A percentile compares a stretch with the other conserved stretches of the same genome.
These are phyloP conservation scores for Urosaurus nigricauda DNA, from an alignment of 2,797 vertebrate species.

Conservation along the genomic window DNA sequence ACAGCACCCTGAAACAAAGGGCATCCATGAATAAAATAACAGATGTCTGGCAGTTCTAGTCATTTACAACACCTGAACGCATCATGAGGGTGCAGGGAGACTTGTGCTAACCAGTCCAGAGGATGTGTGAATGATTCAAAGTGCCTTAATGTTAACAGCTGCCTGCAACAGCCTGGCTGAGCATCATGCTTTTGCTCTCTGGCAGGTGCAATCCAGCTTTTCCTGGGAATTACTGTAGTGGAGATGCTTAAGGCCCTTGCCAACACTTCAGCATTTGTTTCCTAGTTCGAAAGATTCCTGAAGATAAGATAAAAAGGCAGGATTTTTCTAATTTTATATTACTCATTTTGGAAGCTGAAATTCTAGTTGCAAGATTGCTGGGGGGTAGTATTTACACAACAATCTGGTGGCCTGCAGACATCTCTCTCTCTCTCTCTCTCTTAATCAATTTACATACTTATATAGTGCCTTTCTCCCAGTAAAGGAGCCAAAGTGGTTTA, in stretches of 20 bases:
- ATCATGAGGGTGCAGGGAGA: background rate
- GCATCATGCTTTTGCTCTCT: background rate
- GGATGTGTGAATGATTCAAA: background rate
- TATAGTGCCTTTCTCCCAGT: too few relatives aligned
- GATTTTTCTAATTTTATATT: background rate
- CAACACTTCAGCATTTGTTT: background rate
- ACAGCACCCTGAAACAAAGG: background rate
- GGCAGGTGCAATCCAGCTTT: background rate
- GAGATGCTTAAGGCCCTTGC: background rate
- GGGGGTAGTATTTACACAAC: background rate
- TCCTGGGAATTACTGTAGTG: background rate
- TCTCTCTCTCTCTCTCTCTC: too few relatives aligned
- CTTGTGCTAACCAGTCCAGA: background rate
- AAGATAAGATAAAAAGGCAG: background rate
- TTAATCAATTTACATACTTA: too few relatives aligned
- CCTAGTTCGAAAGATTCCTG: background rate
- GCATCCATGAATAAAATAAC: background rate
- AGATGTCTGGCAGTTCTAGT: background rate
- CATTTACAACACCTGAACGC: background rate
- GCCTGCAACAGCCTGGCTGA: background rate
- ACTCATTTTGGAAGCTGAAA: background rate
- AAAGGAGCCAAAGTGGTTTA: too few relatives aligned
- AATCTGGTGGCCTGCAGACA: background rate
- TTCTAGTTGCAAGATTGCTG: too few relatives aligned
- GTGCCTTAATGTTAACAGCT: background rate